Percentiles rank a stretch among this genome's conserved stretches.
phyloP scores from a whole-genome alignment of 2,113 vertebrate species.

The Mus pahari region DNA sequence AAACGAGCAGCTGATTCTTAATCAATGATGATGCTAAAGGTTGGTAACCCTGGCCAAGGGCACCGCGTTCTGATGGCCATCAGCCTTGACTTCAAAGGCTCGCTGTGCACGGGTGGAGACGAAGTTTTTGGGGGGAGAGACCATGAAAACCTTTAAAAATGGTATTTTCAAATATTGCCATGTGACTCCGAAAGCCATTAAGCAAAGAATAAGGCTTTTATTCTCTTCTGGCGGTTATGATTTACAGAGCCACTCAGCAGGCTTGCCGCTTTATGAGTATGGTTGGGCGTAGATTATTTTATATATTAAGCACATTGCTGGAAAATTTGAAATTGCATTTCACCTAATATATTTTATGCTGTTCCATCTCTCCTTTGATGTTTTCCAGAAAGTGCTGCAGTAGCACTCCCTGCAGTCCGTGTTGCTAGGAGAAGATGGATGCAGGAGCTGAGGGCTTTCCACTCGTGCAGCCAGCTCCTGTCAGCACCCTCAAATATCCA shows the following conservation, averaged over 20 bases:
- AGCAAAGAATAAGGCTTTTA: conserved; percentile 76
- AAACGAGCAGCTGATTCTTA: conserved; percentile 70
- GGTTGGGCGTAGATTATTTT: conserved; percentile 78
- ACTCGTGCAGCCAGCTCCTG: conserved; percentile 68
- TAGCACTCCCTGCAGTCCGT: conserved; percentile 76
- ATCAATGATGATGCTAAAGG: conserved; percentile 60
- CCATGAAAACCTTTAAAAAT: conserved; percentile 80
- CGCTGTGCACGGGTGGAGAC: conserved; percentile 63
- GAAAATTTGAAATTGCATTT: conserved; percentile 83
- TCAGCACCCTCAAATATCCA: conserved; percentile 82
- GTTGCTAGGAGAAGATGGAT: conserved; percentile 80
- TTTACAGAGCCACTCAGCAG: conserved; percentile 73
- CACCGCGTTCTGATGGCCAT: conserved; percentile 59
- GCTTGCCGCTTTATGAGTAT: conserved; percentile 75
- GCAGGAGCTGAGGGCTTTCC: conserved; percentile 70
- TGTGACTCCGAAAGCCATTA: conserved; percentile 72
- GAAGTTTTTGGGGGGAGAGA: conserved; percentile 62
- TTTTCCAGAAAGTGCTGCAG: conserved; percentile 81
- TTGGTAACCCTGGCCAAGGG: conserved; percentile 58
- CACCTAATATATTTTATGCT: conserved; percentile 82
- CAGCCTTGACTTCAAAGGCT: conserved; percentile 60
- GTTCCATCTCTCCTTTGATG: conserved; percentile 79
- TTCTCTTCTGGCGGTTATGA: conserved; percentile 80
- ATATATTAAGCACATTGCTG: conserved; percentile 79
- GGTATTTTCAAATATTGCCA: conserved; percentile 77